Base-by-base conservation (phyloP, 2,888 invertebrate species). In the Meta bourneti region DNA sequence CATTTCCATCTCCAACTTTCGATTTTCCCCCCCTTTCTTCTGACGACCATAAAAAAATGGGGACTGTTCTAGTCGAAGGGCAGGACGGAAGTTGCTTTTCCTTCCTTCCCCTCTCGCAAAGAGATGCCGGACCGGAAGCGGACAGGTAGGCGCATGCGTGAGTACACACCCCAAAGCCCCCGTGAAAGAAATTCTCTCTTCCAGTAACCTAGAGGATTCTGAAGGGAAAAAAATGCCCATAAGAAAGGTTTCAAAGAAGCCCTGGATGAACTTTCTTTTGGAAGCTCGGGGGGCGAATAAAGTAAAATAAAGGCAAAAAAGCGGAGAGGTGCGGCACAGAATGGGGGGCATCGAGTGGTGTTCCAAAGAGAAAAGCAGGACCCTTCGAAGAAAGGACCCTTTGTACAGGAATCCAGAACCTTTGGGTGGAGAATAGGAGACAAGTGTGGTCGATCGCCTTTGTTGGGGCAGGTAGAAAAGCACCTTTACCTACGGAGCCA, bases 211-310 rank as follows among this genome's bases (percentile, higher is more conserved):
- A 91, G 90, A 91, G 81, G 85, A 91, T 91, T 91, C 81, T 70
- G 86, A 86, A 75, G 86, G 86, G 34, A 70, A 54, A 79, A 79
- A 71, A 71, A 75, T 11, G 52, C 20, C 9, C 20, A n/a, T 54
- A 87, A 77, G 51, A 70, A 85, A 20, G n/a, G n/a, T 77, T 52
- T 51, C 72, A 82, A 89, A 75, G 69, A 54, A 69, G 69, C 78
- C 83, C 77, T 89, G 91, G 91, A 91, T 91, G 91, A 91, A 91
- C 91, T 83, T 91, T 91, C 90, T 86, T 86, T 91, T 81, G 75
- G 61, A 82, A 74, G 9, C 72, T 75, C 61, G 82, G 70, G 72
- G 71, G 72, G 75, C 81, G 86, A 86, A 81, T 75, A 79, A 77
- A 85, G 74, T 61, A 90, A 86, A 85, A 90, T 90, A 90, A 90